Base-by-base conservation (phyloP, 2,797 vertebrate genomes). In the Tinamus major region DNA sequence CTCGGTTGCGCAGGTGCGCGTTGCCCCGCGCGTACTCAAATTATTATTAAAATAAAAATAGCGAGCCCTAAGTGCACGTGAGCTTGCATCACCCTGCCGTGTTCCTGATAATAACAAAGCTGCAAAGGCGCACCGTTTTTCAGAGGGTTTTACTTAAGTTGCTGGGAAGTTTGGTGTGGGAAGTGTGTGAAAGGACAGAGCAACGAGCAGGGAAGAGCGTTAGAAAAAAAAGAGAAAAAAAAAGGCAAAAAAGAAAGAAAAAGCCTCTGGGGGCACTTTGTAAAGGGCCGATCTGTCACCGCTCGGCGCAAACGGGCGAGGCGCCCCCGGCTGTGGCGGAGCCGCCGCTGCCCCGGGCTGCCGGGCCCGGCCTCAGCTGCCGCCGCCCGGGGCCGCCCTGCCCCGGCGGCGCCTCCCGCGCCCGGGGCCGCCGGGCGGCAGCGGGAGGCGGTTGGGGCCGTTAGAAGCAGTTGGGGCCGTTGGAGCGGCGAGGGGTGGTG, bases 1-100 rank as follows among this genome's bases (percentile, higher is more conserved):
- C 42, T 42, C 41, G 90, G 18, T 2, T 20, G 3, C 5, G 37
- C 23, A 62, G 89, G 61, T 8, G 56, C 48, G 81, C 76, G 72
- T n/a, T 62, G 65, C 85, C 63, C 31, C 6, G 58, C 39, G 46
- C 35, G 9, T 37, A 70, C 64, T 58, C 61, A 17, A 64, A 70
- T 85, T n/a, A 87, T 87, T 88, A 87, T 89, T 77, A 92, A 91
- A 96, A 56, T 92, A 90, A 96, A 59, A 27, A 9, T 77, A 61
- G 59, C 17, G 89, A 56, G 65, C 39, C 15, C 64, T 19, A 85
- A 87, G 85, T 39, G 93, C 63, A 21, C 19, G 64, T n/a, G 81
- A 77, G 39, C 61, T 65, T 53, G 58, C 79, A 67, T 77, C 78
- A 23, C 20, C 35, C 5, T 24, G 4, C 76, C 53, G 44, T 13